Conservation (phyloP, 2,113 vertebrate genomes). For the Sphyrna mokarran region DNA sequence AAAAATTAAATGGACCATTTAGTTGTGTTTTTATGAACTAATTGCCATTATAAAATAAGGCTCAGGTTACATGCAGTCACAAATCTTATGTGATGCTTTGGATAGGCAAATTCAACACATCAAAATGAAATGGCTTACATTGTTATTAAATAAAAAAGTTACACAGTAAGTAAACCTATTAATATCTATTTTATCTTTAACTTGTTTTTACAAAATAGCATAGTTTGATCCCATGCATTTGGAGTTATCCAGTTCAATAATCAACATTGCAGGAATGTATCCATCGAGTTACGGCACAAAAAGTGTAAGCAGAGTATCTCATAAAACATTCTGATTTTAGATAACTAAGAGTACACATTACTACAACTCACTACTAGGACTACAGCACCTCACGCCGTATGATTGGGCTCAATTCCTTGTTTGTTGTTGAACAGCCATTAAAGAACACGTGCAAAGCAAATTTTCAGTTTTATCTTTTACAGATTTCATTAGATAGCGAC, state of each 20-base stretch:
- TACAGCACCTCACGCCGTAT: neutral
- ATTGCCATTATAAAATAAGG: neutral
- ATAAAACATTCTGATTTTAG: neutral
- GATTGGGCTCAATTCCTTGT: neutral
- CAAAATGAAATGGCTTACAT: neutral
- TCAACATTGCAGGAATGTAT: neutral
- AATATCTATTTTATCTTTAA: constrained; percentile 52
- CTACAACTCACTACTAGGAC: neutral
- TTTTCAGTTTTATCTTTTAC: neutral
- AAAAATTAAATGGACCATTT: constrained; percentile 7
- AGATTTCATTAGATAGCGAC: neutral
- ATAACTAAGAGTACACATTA: neutral
- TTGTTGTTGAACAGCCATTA: too few species aligned
- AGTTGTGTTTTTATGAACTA: neutral
- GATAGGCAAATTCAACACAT: neutral
- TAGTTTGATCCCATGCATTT: neutral
- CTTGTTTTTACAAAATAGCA: constrained; percentile 43
- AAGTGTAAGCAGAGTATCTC: neutral
- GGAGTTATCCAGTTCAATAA: constrained; percentile 16
- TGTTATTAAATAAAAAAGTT: neutral
- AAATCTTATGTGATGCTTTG: neutral
- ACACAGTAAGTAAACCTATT: constrained; percentile 38
- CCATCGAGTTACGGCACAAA: neutral
- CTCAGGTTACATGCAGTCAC: neutral
- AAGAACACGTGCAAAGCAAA: neutral